Evolutionary conservation across 2,113 vertebrate species (phyloP).

Genomic region (Cavia aperea): DNA sequence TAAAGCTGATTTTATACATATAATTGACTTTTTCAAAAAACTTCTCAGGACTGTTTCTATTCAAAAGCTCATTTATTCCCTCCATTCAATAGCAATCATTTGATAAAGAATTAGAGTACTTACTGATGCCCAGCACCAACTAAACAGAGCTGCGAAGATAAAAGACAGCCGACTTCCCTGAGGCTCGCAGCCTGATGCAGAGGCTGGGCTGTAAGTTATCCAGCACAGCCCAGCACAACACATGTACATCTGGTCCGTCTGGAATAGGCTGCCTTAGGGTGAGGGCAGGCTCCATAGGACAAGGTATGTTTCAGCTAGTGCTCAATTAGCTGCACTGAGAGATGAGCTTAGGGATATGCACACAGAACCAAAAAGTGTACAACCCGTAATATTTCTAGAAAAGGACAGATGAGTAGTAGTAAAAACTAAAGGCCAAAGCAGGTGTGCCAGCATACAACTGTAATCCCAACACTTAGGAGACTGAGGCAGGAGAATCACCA

Average conservation of each 20-base stretch:
- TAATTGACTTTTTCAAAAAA: neutral
- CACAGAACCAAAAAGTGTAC: neutral
- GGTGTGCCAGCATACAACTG: neutral
- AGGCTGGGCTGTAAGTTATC: neutral
- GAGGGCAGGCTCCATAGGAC: neutral
- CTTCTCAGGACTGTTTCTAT: neutral
- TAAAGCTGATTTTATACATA: neutral
- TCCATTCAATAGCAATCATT: neutral
- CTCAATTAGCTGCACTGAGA: neutral
- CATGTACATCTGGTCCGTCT: neutral
- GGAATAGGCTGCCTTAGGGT: neutral
- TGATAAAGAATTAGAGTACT: neutral
- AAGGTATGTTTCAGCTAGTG: neutral
- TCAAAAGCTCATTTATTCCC: neutral
- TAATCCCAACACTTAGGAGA: neutral
- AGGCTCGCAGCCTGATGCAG: neutral
- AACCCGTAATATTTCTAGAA: neutral
- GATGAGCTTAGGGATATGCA: neutral
- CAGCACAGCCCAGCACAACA: neutral
- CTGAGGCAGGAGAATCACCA: neutral
- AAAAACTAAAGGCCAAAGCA: neutral
- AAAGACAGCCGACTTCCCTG: neutral
- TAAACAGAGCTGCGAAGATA: neutral
- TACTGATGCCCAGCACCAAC: neutral
- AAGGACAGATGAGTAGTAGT: neutral